A percentile compares a stretch with the other conserved stretches of the same genome.
phyloP scores from a whole-genome alignment of 2,888 invertebrate genomes.

The Molanna angustata region DNA sequence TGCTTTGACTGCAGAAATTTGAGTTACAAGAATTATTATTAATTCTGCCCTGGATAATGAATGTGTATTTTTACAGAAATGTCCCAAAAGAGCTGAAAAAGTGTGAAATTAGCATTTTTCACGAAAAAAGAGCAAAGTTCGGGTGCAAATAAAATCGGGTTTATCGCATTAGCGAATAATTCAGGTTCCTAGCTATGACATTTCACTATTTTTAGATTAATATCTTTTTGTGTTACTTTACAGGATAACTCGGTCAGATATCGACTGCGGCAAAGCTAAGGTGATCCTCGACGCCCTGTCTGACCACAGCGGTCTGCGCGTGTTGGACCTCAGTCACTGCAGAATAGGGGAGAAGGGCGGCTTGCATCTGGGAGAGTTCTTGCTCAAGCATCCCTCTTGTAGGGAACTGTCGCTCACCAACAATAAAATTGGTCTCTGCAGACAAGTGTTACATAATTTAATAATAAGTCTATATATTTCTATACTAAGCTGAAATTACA shows the following conservation, averaged over 20 bases:
- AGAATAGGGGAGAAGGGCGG: slow-evolving; percentile 60
- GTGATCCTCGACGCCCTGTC: slow-evolving; percentile 47
- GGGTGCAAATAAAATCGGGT: not conserved
- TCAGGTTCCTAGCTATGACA: too few relatives aligned
- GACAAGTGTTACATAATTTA: too few relatives aligned
- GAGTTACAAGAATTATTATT: too few relatives aligned
- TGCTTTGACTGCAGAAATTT: too few relatives aligned
- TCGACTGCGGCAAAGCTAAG: slow-evolving; percentile 50
- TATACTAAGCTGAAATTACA: too few relatives aligned
- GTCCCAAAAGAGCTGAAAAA: not conserved
- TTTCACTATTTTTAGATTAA: too few relatives aligned
- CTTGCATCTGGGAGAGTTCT: slow-evolving; percentile 57
- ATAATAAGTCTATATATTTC: too few relatives aligned
- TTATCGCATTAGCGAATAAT: too few relatives aligned
- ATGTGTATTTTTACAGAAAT: too few relatives aligned
- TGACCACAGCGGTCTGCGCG: slow-evolving; percentile 47
- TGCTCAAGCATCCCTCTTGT: slow-evolving; percentile 49
- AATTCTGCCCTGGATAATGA: too few relatives aligned
- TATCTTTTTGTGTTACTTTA: slow-evolving; percentile 5
- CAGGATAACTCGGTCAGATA: slow-evolving; percentile 50
- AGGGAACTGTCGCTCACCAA: slow-evolving; percentile 51
- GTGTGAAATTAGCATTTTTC: not conserved
- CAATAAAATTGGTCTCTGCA: slow-evolving; percentile 51
- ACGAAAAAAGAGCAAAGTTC: not conserved
- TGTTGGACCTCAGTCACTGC: slow-evolving; percentile 64